Percentiles rank a stretch among this genome's conserved stretches.
Evolutionary conservation across 2,797 vertebrate genomes (phyloP).

Genomic region (Chelmon rostratus): DNA sequence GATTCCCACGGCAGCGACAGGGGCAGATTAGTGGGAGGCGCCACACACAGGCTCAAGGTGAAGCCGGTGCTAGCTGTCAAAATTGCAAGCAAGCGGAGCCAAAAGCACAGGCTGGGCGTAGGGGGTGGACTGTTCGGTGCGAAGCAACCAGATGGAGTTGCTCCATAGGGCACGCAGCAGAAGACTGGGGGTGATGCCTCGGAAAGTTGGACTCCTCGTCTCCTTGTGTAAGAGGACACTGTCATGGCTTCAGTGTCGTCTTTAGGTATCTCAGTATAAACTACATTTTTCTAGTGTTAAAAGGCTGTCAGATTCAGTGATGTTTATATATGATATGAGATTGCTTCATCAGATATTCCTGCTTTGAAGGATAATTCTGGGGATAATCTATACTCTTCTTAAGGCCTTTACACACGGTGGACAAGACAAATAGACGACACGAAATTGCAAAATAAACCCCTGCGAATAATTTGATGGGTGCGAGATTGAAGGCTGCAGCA

Average conservation of each 20-base stretch:
- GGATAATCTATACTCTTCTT: background rate
- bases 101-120: conserved; percentile 62
- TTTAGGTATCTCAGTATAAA: conserved; percentile 17
- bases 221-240: conserved; percentile 45
- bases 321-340: background rate
- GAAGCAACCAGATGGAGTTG: conserved; percentile 75
- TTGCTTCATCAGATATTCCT: background rate
- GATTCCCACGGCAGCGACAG: conserved; percentile 69
- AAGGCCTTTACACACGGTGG: background rate
- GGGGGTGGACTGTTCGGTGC: conserved; percentile 59
- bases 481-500: conserved; percentile 89
- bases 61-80: conserved; percentile 63
- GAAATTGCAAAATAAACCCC: background rate
- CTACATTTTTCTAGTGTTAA: background rate
- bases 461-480: no score
- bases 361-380: background rate
- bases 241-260: conserved; percentile 42
- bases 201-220: conserved; percentile 57
- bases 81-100: conserved; percentile 44
- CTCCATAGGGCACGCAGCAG: conserved; percentile 58
- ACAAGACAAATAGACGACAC: no score
- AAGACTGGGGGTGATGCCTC: conserved; percentile 54
- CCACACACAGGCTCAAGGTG: conserved; percentile 68
- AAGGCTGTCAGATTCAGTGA: background rate
- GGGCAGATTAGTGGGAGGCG: conserved; percentile 74